These are phyloP conservation scores for Hippocampus barbouri DNA, from an alignment of 2,113 vertebrate species.

Conservation along the genomic window DNA sequence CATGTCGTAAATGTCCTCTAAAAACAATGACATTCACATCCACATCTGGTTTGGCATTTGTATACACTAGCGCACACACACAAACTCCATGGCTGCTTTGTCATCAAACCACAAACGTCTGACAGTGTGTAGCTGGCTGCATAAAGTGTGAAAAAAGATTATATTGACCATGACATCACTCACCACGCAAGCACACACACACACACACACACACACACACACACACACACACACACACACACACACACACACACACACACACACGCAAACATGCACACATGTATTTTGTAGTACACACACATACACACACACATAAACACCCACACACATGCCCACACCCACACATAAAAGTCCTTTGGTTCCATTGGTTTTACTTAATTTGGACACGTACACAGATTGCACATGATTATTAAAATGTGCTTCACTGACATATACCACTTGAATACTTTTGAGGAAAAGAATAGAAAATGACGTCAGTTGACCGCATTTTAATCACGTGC, in stretches of 20 bases:
- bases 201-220: slow-evolving; percentile 15
- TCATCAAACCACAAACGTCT: slow-evolving; percentile 52
- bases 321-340: slow-evolving; percentile 14
- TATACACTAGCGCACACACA: slow-evolving; percentile 13
- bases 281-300: background rate
- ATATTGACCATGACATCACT: slow-evolving; percentile 55
- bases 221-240: too few relatives aligned
- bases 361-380: too few relatives aligned
- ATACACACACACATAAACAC: background rate
- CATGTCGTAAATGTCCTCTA: slow-evolving; percentile 37
- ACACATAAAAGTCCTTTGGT: too few relatives aligned
- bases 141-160: slow-evolving; percentile 46
- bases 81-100: slow-evolving; percentile 24
- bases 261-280: slow-evolving; percentile 10
- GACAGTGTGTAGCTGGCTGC: slow-evolving; percentile 23
- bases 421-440: too few relatives aligned
- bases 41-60: slow-evolving; percentile 7
- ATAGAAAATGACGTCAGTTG: too few relatives aligned
- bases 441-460: too few relatives aligned
- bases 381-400: too few relatives aligned
- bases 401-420: too few relatives aligned
- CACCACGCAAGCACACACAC: slow-evolving; percentile 19
- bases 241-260: slow-evolving; percentile 6
- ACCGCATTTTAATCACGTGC: too few relatives aligned
- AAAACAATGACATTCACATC: slow-evolving; percentile 35